These are phyloP conservation scores for Rhynchotus rufescens DNA, from an alignment of 2,797 vertebrate genomes.

Conservation along the genomic window DNA sequence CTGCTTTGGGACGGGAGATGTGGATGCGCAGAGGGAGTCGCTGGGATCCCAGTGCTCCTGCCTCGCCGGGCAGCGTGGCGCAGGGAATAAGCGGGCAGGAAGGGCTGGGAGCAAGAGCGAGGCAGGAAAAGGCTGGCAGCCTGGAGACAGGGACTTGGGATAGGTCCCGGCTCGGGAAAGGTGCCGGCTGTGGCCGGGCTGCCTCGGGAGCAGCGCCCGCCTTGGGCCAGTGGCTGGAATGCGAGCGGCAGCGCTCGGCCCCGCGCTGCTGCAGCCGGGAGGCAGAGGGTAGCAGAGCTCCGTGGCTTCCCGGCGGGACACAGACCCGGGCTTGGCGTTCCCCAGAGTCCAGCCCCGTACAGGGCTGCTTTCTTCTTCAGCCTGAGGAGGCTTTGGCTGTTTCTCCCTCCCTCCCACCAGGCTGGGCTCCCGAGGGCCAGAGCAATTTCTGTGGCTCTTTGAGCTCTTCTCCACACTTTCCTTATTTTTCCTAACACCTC, in stretches of 20 bases:
- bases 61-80: neutral
- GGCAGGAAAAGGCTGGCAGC: neutral
- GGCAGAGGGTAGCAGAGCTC: conserved; percentile 45
- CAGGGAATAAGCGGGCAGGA: neutral
- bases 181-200: fast-evolving
- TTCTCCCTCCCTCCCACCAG: neutral
- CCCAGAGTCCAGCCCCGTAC: fast-evolving
- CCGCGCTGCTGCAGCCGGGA: fast-evolving
- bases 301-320: neutral
- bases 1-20: fast-evolving
- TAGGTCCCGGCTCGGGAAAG: fast-evolving
- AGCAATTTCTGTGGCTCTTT: neutral
- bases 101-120: neutral
- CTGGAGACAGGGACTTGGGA: neutral
- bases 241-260: fast-evolving
- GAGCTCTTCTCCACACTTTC: neutral
- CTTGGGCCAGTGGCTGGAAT: fast-evolving
- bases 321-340: fast-evolving
- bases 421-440: neutral
- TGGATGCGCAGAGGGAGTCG: fast-evolving
- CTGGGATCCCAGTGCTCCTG: neutral
- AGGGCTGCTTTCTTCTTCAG: fast-evolving
- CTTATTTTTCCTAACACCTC: neutral
- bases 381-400: neutral
- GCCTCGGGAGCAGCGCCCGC: neutral